Base-by-base conservation (phyloP, 1,140 invertebrate genomes). In the Brachystomella parvula region DNA sequence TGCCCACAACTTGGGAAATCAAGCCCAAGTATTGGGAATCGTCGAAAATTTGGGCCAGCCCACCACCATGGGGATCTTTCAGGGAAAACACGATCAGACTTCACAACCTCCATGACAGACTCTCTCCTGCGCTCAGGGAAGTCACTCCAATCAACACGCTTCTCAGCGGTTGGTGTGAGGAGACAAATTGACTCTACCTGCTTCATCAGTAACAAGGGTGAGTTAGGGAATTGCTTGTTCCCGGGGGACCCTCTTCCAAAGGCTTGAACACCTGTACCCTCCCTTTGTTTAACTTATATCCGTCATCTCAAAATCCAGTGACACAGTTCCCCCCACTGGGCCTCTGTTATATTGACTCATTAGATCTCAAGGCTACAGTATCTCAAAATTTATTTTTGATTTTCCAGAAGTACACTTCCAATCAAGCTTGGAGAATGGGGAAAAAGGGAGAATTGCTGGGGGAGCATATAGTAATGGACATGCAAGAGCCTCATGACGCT, bases 41-140 rank as follows among this genome's bases (percentile, higher is more conserved):
- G 24, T 15, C 9, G 49, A 53, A 53, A 53, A 21, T 53, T 53
- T 53, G 49, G 49, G 15, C 9, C 9, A 15, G 24, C 49, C 9
- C 9, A 53, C 3, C 9, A 53, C 24, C 49, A 53, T 24, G 15
- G 3, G 3, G 49, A 53, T 21, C 3, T 24, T 9, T 53, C 49
- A 24, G 49, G 49, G 24, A 53, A 53, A 24, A 53, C 49, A 53
- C 49, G 49, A 15, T 53, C 49, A 6, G 49, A 53, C 24, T 53
- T 53, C 24, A 24, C 49, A 9, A 39, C 35, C 3, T 53, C 49
- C 6, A 53, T 53, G 49, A 53, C 49, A 26, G 49, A 26, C 24
- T 15, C 49, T 9, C 24, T 53, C 15, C 6, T 53, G 49, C 15
- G 24, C 15, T 53, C 49, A 15, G 9, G 9, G 9, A 53, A 15